phyloP scores from a whole-genome alignment of 2,888 invertebrate genomes.

The Strigamia maritima region DNA sequence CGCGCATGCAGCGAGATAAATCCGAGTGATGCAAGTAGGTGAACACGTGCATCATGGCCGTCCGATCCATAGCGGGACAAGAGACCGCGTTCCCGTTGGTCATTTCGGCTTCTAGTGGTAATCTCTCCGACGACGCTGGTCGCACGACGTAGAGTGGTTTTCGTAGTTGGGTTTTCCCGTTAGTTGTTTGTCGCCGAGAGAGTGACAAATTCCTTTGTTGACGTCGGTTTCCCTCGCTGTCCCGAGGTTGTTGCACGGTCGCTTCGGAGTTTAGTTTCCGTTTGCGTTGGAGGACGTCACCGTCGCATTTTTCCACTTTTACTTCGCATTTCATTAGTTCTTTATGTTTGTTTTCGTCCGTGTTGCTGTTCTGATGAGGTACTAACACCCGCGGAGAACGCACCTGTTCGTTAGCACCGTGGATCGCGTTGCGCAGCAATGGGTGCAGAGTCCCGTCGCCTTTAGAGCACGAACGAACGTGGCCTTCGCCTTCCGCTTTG shows the following conservation, averaged over 20 bases:
- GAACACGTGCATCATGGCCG: conserved; percentile 54
- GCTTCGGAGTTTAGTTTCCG: conserved; percentile 8
- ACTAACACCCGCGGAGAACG: not conserved
- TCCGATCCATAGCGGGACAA: conserved; percentile 46
- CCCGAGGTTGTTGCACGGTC: not conserved
- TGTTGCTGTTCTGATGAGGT: conserved; percentile 35
- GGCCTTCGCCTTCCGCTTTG: conserved; percentile 35
- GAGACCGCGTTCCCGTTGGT: conserved; percentile 42
- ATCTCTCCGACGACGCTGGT: conserved; percentile 44
- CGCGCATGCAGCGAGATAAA: conserved; percentile 64
- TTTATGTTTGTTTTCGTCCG: conserved; percentile 36
- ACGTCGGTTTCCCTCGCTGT: not conserved
- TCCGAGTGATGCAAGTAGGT: conserved; percentile 51
- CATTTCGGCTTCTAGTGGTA: conserved; percentile 38
- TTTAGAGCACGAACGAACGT: conserved; percentile 38
- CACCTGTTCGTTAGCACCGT: not conserved
- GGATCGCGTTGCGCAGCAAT: not conserved
- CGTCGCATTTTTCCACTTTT: conserved; percentile 41
- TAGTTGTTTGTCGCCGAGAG: not conserved
- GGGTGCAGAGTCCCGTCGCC: not conserved
- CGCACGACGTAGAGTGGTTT: conserved; percentile 47
- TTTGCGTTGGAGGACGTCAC: conserved; percentile 35
- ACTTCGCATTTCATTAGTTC: conserved; percentile 40
- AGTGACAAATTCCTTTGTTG: not conserved
- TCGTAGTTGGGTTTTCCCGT: conserved; percentile 42